These are phyloP conservation scores for Pteronotus mesoamericanus DNA, from an alignment of 2,797 vertebrate species.

Conservation along the genomic window DNA sequence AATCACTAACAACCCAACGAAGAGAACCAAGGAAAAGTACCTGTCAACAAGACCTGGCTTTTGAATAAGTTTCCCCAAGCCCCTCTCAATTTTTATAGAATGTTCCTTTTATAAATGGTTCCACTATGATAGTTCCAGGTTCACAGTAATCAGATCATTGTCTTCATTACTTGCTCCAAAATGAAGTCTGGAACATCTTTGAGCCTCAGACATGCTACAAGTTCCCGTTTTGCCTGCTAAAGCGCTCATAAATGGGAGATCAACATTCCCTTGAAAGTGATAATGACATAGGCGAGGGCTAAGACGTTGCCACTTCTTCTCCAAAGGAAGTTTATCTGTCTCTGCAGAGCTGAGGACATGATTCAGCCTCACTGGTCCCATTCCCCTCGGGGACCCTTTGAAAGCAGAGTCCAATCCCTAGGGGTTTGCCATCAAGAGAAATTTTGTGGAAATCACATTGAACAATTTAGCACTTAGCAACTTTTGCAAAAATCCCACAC, in stretches of 20 bases:
- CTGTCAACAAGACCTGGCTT: neutral
- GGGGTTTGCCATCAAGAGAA: conserved; percentile 69
- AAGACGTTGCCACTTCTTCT: neutral
- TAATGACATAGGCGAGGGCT: neutral
- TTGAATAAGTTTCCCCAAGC: neutral
- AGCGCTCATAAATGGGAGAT: neutral
- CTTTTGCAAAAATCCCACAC: conserved; percentile 80
- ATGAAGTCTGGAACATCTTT: neutral
- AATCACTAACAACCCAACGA: neutral
- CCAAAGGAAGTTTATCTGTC: conserved; percentile 16
- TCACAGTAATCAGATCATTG: neutral
- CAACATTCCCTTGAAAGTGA: neutral
- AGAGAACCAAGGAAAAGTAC: neutral
- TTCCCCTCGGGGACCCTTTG: neutral
- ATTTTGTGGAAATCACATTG: conserved; percentile 79
- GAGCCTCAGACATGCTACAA: neutral
- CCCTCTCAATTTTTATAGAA: neutral
- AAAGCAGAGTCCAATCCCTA: conserved; percentile 73
- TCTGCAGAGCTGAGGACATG: accelerated
- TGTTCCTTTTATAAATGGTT: neutral
- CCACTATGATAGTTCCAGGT: neutral
- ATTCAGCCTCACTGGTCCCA: conserved; percentile 50
- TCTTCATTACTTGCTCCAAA: neutral
- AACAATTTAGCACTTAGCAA: conserved; percentile 83
- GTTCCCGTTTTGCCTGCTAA: neutral